Conservation (phyloP, 2,113 vertebrate species). For the Aptenodytes patagonicus region DNA sequence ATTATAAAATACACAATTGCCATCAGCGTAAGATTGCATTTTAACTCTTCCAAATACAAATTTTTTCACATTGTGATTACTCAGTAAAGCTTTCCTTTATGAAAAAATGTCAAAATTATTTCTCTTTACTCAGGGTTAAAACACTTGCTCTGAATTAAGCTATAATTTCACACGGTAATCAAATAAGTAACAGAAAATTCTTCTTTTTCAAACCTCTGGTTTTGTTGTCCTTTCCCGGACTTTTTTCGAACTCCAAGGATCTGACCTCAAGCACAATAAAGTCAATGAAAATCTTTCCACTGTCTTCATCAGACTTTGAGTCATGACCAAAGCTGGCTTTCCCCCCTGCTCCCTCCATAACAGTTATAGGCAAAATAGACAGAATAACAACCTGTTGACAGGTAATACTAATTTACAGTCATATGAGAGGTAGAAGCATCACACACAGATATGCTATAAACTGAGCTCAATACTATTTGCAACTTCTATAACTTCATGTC, state of each 20-base stretch:
- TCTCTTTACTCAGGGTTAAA: neutral
- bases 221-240: neutral
- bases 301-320: neutral
- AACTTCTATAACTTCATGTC: neutral
- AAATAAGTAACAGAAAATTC: neutral
- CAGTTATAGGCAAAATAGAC: neutral
- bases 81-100: neutral
- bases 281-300: neutral
- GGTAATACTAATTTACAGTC: slow-evolving; percentile 14
- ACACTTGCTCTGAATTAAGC: neutral
- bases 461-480: neutral
- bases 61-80: neutral
- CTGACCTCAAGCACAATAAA: neutral
- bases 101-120: neutral
- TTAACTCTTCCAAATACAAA: neutral
- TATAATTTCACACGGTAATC: neutral
- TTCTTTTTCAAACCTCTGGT: neutral
- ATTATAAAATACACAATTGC: neutral
- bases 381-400: slow-evolving; percentile 37
- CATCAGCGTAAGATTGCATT: neutral
- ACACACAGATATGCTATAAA: neutral
- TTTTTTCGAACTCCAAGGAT: neutral
- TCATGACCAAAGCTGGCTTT: slow-evolving; percentile 9
- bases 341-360: neutral
- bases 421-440: neutral